Evolutionary conservation across 2,113 vertebrate genomes (phyloP).

Genomic region (Megaleporinus macrocephalus): DNA sequence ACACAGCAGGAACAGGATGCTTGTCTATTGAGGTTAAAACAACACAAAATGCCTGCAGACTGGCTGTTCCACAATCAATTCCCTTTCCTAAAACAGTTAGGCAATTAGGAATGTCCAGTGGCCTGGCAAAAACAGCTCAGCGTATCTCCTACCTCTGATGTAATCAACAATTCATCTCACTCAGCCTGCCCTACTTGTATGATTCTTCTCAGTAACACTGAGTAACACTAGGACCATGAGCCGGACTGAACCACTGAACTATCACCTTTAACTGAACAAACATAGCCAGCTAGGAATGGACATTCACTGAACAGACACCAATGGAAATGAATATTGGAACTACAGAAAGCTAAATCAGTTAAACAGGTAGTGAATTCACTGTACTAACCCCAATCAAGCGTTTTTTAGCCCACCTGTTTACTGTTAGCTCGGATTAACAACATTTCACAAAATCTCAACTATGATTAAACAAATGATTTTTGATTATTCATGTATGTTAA

Average conservation of each 20-base stretch:
- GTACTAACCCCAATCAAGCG: too few relatives aligned
- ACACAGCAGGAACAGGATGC: background rate
- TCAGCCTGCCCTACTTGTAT: slow-evolving; percentile 55
- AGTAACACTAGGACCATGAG: background rate
- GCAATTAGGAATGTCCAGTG: slow-evolving; percentile 48
- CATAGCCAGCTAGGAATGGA: too few relatives aligned
- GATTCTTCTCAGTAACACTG: slow-evolving; percentile 16
- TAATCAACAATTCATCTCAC: slow-evolving; percentile 43
- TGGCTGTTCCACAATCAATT: slow-evolving; percentile 18
- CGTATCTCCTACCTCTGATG: slow-evolving; percentile 26
- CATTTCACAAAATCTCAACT: too few relatives aligned
- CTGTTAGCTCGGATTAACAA: too few relatives aligned
- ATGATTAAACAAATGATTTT: too few relatives aligned
- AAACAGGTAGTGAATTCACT: too few relatives aligned
- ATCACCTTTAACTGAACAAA: too few relatives aligned
- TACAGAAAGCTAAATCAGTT: too few relatives aligned
- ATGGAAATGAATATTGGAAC: too few relatives aligned
- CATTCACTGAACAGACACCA: too few relatives aligned
- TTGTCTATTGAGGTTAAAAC: background rate
- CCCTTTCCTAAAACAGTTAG: slow-evolving; percentile 15
- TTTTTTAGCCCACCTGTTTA: too few relatives aligned
- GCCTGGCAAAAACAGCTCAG: slow-evolving; percentile 45
- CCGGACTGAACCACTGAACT: background rate
- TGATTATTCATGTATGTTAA: too few relatives aligned
- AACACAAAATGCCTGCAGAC: background rate